Percentiles rank a stretch among this genome's conserved stretches.
These are phyloP conservation scores for Aegotheles bennettii DNA, from an alignment of 2,113 vertebrate genomes.

Conservation along the genomic window DNA sequence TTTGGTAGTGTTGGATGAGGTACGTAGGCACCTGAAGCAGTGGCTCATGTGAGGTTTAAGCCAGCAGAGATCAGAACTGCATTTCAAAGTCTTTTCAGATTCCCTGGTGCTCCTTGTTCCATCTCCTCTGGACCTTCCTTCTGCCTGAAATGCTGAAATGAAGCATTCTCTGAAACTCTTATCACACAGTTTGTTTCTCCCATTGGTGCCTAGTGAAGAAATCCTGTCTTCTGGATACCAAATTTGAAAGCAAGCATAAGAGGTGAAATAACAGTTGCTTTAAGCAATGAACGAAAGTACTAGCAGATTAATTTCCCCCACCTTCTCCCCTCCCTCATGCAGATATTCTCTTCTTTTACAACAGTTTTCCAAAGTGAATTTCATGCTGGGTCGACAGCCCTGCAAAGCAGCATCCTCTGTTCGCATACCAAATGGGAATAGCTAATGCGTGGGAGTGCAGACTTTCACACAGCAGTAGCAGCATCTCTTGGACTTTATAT, in stretches of 20 bases:
- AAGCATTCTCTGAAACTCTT: constrained; percentile 17
- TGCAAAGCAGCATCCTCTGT: neutral
- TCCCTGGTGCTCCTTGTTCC: neutral
- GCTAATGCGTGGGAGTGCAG: neutral
- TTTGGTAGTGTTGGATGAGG: neutral
- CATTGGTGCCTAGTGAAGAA: constrained; percentile 2
- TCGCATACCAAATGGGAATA: constrained; percentile 5
- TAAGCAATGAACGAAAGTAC: constrained; percentile 46
- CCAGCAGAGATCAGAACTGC: neutral
- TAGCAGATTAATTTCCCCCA: neutral
- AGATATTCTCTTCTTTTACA: constrained; percentile 29
- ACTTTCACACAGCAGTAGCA: neutral
- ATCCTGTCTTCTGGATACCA: constrained; percentile 16
- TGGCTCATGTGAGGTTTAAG: neutral
- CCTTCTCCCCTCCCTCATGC: neutral
- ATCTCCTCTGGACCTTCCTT: constrained; percentile 9
- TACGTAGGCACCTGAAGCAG: neutral
- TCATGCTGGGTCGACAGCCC: neutral
- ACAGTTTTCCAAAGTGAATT: constrained; percentile 22
- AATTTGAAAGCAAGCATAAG: constrained; percentile 19
- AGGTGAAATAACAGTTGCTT: constrained; percentile 30
- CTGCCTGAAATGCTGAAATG: neutral
- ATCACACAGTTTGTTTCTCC: neutral
- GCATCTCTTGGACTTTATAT: neutral
- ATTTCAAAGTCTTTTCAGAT: constrained; percentile 23